phyloP scores from a whole-genome alignment of 1,140 invertebrate genomes.

The Nomia melanderi region DNA sequence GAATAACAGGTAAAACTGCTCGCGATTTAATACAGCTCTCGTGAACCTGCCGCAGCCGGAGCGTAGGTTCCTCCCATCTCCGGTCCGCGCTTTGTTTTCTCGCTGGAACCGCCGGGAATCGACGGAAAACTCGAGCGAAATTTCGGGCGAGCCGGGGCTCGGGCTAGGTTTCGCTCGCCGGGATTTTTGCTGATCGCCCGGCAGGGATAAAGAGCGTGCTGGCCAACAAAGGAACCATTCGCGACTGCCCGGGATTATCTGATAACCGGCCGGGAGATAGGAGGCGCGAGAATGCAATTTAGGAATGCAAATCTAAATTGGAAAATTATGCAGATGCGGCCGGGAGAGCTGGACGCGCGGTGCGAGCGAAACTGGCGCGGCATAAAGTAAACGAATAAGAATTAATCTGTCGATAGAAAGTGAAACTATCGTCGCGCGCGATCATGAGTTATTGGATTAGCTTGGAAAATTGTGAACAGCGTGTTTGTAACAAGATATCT shows the following conservation, averaged over 20 bases:
- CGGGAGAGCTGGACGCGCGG: no score
- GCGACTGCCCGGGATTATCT: conserved; percentile 4
- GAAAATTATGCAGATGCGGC: conserved; percentile 39
- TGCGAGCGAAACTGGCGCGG: neutral
- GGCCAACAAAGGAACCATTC: conserved; percentile 4
- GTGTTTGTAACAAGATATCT: conserved; percentile 20
- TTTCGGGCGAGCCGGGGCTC: no score
- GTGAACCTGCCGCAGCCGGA: conserved; percentile 6
- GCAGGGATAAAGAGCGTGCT: neutral
- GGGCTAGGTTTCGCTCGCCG: no score
- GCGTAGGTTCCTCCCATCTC: conserved; percentile 14
- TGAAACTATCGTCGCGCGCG: conserved; percentile 27
- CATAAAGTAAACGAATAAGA: conserved; percentile 9
- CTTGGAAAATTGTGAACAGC: conserved; percentile 26
- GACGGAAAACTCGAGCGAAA: neutral
- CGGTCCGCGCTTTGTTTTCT: neutral
- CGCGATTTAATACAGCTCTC: conserved; percentile 61
- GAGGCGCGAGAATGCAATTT: conserved; percentile 32
- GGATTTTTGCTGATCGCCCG: no score
- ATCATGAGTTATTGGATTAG: conserved; percentile 30
- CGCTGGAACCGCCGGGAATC: neutral
- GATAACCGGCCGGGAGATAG: conserved; percentile 17
- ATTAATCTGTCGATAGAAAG: conserved; percentile 43
- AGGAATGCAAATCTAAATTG: conserved; percentile 49
- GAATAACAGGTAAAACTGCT: conserved; percentile 60